phyloP scores from a whole-genome alignment of 2,888 invertebrate genomes.

The Ethmia dodecea region DNA sequence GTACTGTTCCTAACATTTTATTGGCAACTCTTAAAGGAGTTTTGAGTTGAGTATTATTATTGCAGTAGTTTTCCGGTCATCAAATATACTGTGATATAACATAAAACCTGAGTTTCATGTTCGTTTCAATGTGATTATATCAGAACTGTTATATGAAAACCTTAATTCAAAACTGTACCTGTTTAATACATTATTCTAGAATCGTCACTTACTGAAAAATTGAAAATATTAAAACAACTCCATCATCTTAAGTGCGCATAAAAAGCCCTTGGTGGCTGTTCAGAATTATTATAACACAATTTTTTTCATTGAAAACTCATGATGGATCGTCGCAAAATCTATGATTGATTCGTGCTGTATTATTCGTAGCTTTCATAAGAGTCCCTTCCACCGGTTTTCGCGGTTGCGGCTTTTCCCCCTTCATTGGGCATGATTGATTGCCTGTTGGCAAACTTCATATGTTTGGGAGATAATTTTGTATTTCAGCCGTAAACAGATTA shows the following conservation, averaged over 20 bases:
- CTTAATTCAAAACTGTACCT: no score
- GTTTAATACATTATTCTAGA: no score
- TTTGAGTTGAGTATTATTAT: no score
- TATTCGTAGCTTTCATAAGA: slow-evolving; percentile 70
- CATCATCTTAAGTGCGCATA: slow-evolving; percentile 27
- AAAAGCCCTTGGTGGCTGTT: slow-evolving; percentile 24
- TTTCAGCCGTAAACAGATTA: slow-evolving; percentile 75
- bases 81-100: no score
- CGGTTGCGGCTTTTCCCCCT: slow-evolving; percentile 65
- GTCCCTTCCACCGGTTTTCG: slow-evolving; percentile 60
- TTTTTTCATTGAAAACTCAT: slow-evolving; percentile 67
- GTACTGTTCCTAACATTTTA: no score
- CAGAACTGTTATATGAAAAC: no score
- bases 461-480: slow-evolving; percentile 75
- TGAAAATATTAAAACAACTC: slow-evolving; percentile 16
- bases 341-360: slow-evolving; percentile 76
- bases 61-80: no score
- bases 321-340: slow-evolving; percentile 74
- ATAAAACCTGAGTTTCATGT: no score
- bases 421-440: slow-evolving; percentile 67
- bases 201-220: no score
- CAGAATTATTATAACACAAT: slow-evolving; percentile 34
- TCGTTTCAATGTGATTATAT: no score
- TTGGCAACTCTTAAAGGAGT: no score
- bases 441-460: slow-evolving; percentile 70